These are phyloP conservation scores for Phasianus colchicus DNA, from an alignment of 2,113 vertebrate genomes.

Conservation along the genomic window DNA sequence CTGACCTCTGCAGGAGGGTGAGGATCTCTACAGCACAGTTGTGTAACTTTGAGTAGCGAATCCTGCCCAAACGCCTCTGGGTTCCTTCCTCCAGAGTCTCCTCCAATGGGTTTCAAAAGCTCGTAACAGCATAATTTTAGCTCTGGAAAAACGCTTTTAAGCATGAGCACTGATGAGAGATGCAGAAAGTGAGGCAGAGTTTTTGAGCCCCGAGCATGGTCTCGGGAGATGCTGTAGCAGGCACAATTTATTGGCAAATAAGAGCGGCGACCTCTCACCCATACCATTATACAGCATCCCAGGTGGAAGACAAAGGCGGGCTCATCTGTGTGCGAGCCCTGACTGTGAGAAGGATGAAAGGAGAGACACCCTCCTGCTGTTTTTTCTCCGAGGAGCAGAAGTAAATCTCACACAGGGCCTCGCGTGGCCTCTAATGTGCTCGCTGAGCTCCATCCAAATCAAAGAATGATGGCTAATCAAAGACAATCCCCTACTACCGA, in stretches of 20 bases:
- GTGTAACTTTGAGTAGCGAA: constrained; percentile 6
- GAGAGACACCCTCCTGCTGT: not conserved
- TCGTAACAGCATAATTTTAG: not conserved
- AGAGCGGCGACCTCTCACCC: not conserved
- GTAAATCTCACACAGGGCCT: not conserved
- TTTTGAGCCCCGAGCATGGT: constrained; percentile 19
- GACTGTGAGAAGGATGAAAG: not conserved
- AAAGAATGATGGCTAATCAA: not conserved
- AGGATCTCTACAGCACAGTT: not conserved
- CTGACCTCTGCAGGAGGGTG: constrained; percentile 22
- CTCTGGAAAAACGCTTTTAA: constrained; percentile 37
- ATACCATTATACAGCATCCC: not conserved
- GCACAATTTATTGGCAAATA: constrained; percentile 6
- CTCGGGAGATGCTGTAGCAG: constrained; percentile 44
- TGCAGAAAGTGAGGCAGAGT: constrained; percentile 54
- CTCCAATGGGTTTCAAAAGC: not conserved
- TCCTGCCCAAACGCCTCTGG: not conserved
- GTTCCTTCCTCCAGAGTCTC: not conserved
- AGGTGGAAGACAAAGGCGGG: not conserved
- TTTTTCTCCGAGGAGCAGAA: not conserved
- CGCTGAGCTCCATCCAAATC: not conserved
- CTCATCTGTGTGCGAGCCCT: not conserved
- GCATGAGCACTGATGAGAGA: constrained; percentile 31
- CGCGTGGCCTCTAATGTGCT: not conserved
- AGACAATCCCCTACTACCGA: not conserved